Evolutionary conservation across 2,888 invertebrate species (phyloP).

Genomic region (Vesta saturnalis): DNA sequence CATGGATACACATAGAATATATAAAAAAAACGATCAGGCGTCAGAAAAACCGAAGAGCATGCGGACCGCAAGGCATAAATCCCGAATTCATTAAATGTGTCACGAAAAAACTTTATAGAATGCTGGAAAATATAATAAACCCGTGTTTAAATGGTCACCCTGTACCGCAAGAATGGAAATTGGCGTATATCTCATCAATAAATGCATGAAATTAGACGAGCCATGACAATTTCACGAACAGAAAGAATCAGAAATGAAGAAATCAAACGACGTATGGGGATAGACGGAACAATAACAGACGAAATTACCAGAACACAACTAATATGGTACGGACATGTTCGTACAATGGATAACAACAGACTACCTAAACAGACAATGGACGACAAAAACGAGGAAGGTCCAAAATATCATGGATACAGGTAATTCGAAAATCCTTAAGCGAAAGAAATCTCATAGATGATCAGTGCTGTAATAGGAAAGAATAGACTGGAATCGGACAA

Average conservation of each 20-base stretch:
- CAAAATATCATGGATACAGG: neutral
- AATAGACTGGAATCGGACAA: too few species aligned
- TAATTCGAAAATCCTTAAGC: conserved; percentile 9
- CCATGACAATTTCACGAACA: conserved; percentile 1
- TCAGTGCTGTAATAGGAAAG: too few species aligned
- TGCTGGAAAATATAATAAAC: neutral
- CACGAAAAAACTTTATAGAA: too few species aligned
- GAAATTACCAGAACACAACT: conserved; percentile 11
- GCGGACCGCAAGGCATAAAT: too few species aligned
- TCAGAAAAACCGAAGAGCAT: too few species aligned
- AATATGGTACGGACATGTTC: conserved; percentile 13
- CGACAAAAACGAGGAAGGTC: conserved; percentile 6
- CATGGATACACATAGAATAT: too few species aligned
- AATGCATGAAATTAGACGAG: conserved; percentile 5
- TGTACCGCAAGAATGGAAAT: neutral
- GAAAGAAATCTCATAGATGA: too few species aligned
- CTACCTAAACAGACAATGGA: neutral
- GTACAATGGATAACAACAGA: conserved; percentile 3
- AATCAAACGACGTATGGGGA: conserved; percentile 5
- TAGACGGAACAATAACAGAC: conserved; percentile 11
- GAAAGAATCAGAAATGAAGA: conserved; percentile 7
- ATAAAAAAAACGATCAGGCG: too few species aligned
- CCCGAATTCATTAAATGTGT: too few species aligned
- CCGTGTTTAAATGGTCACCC: neutral
- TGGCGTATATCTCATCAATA: too few species aligned